Conservation (phyloP, 2,888 invertebrate genomes). For the Falcaria lacertinaria region DNA sequence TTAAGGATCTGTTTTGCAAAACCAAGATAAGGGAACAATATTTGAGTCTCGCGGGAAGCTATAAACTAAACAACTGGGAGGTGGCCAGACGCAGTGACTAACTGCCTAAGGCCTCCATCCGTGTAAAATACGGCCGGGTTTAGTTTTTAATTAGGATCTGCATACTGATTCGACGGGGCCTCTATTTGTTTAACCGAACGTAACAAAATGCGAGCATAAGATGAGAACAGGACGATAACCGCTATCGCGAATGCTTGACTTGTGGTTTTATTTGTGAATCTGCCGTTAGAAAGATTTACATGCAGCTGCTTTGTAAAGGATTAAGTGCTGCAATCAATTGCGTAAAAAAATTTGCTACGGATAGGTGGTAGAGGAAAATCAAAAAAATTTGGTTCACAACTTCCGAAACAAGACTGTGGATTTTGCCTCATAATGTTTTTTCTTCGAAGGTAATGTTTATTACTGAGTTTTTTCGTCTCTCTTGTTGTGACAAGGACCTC, state of each 20-base stretch:
- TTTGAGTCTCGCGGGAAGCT: constrained; percentile 4
- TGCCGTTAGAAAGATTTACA: constrained; percentile 65
- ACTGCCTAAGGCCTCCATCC: constrained; percentile 55
- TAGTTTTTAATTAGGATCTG: constrained; percentile 74
- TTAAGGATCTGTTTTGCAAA: no score
- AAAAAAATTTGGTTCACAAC: constrained; percentile 32
- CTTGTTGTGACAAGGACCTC: constrained; percentile 32
- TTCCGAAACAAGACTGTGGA: constrained; percentile 21
- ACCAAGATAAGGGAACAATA: not conserved
- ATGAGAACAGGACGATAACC: constrained; percentile 55
- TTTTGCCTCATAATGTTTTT: constrained; percentile 12
- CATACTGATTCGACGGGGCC: constrained; percentile 56
- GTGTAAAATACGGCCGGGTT: constrained; percentile 64
- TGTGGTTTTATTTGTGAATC: constrained; percentile 58
- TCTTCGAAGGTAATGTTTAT: constrained; percentile 21
- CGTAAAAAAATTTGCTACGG: constrained; percentile 49
- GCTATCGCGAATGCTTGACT: constrained; percentile 52
- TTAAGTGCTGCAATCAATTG: constrained; percentile 60
- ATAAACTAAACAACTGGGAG: constrained; percentile 61
- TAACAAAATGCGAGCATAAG: constrained; percentile 48
- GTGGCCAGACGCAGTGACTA: constrained; percentile 56
- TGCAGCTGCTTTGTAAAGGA: constrained; percentile 43
- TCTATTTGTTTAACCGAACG: constrained; percentile 70
- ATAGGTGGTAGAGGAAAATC: constrained; percentile 25
- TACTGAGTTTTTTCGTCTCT: constrained; percentile 26